A percentile compares a stretch with the other conserved stretches of the same genome.
Evolutionary conservation across 2,888 invertebrate species (phyloP).

Genomic region (Dexiosoma caninum): DNA sequence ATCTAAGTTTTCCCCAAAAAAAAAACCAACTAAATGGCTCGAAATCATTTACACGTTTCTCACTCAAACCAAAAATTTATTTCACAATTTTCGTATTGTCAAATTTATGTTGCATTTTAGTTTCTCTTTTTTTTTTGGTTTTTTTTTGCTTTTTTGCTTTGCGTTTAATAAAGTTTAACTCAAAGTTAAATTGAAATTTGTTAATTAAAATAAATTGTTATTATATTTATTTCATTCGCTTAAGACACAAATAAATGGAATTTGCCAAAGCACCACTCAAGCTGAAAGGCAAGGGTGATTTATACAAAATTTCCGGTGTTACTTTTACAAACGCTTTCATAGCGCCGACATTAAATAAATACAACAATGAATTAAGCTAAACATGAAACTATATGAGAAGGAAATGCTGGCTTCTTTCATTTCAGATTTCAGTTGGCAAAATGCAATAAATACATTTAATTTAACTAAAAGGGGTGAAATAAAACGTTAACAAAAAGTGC

Average conservation of each 20-base stretch:
- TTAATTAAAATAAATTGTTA: constrained; percentile 61
- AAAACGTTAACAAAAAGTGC: not conserved
- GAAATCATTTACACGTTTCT: constrained; percentile 22
- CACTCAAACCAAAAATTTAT: not conserved
- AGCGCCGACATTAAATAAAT: not conserved
- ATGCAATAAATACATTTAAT: not conserved
- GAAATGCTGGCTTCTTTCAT: constrained; percentile 7
- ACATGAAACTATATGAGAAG: constrained; percentile 25
- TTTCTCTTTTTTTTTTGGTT: not conserved
- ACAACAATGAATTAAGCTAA: not conserved
- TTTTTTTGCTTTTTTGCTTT: no score
- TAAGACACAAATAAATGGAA: not conserved
- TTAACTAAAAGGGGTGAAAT: not conserved
- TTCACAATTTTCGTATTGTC: not conserved
- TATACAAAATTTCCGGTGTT: constrained; percentile 2
- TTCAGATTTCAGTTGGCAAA: not conserved
- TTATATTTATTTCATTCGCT: not conserved
- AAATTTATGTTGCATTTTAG: constrained; percentile 1
- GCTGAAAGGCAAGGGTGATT: no score
- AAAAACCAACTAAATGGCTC: not conserved
- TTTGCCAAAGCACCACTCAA: no score
- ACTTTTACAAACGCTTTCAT: not conserved
- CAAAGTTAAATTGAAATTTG: constrained; percentile 27
- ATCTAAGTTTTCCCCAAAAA: not conserved
- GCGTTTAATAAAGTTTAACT: constrained; percentile 14